Evolutionary conservation across 2,888 invertebrate genomes (phyloP).

Genomic region (Hypomecis atomaria): DNA sequence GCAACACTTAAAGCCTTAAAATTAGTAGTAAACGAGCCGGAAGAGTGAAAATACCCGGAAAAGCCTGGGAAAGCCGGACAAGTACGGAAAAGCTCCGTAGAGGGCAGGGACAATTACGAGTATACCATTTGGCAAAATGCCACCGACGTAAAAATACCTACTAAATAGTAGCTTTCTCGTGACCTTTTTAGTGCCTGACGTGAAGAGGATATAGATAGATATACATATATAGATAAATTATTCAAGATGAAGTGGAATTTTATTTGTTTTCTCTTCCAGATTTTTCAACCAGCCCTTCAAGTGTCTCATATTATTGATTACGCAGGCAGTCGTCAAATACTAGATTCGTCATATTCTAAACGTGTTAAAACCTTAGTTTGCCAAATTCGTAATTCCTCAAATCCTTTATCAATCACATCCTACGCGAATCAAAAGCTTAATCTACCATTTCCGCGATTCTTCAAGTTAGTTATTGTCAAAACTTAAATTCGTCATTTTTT

Average conservation of each 20-base stretch:
- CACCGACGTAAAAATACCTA: slow-evolving; percentile 24
- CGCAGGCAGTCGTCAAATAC: no score
- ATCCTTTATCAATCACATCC: no score
- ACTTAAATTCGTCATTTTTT: no score
- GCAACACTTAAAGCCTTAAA: background rate
- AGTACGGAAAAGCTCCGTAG: slow-evolving; percentile 11
- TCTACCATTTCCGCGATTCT: no score
- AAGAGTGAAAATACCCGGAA: slow-evolving; percentile 12
- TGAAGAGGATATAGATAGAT: slow-evolving; percentile 4
- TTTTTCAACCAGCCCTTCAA: no score
- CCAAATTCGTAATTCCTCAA: no score
- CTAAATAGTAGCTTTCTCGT: background rate
- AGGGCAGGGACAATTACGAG: slow-evolving; percentile 12
- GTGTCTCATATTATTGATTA: no score
- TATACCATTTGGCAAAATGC: slow-evolving; percentile 18
- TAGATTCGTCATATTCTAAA: no score
- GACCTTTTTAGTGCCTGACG: slow-evolving; percentile 19
- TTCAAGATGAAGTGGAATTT: slow-evolving; percentile 8
- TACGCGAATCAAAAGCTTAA: no score
- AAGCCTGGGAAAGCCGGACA: slow-evolving; percentile 7
- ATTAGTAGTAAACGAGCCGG: slow-evolving; percentile 22
- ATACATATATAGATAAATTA: background rate
- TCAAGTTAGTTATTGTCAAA: no score
- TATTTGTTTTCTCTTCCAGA: no score
- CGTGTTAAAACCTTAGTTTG: no score